Conservation (phyloP, 2,797 vertebrate species). For the Sparus aurata region DNA sequence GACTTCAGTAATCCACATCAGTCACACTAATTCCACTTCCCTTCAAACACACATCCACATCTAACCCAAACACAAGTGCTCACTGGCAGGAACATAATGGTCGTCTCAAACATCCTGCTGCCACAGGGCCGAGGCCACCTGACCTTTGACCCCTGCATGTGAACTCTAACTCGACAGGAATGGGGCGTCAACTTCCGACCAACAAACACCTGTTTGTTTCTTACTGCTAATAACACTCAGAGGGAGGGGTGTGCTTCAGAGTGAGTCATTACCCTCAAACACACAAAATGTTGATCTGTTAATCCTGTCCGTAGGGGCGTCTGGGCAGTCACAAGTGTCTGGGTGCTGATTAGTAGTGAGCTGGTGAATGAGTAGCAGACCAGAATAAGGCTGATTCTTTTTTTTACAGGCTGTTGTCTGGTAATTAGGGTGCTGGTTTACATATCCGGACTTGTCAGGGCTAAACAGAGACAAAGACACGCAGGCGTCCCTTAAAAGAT, state of each 20-base stretch:
- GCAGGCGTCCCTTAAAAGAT: not conserved
- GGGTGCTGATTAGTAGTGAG: slow-evolving; percentile 70
- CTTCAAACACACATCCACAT: slow-evolving; percentile 55
- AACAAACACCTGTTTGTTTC: slow-evolving; percentile 83
- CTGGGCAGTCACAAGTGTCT: slow-evolving; percentile 79
- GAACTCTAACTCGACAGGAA: slow-evolving; percentile 67
- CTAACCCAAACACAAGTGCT: slow-evolving; percentile 53
- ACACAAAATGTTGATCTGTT: slow-evolving; percentile 63
- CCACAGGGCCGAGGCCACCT: slow-evolving; percentile 52
- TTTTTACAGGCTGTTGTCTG: slow-evolving; percentile 60
- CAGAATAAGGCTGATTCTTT: slow-evolving; percentile 68
- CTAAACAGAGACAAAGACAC: slow-evolving; percentile 27
- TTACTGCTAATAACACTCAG: slow-evolving; percentile 38
- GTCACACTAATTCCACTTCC: slow-evolving; percentile 55
- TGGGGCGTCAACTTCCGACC: slow-evolving; percentile 38
- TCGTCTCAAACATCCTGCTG: slow-evolving; percentile 61
- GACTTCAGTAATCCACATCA: slow-evolving; percentile 58
- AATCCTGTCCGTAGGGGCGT: slow-evolving; percentile 74
- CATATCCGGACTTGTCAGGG: slow-evolving; percentile 44
- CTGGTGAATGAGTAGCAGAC: slow-evolving; percentile 68
- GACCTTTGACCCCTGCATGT: slow-evolving; percentile 74
- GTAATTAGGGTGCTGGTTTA: slow-evolving; percentile 68
- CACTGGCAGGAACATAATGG: slow-evolving; percentile 60
- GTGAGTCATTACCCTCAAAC: slow-evolving; percentile 60
- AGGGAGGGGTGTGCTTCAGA: slow-evolving; percentile 31